These are phyloP conservation scores for Clarias macrocephalus DNA, from an alignment of 2,113 vertebrate species.

Conservation along the genomic window DNA sequence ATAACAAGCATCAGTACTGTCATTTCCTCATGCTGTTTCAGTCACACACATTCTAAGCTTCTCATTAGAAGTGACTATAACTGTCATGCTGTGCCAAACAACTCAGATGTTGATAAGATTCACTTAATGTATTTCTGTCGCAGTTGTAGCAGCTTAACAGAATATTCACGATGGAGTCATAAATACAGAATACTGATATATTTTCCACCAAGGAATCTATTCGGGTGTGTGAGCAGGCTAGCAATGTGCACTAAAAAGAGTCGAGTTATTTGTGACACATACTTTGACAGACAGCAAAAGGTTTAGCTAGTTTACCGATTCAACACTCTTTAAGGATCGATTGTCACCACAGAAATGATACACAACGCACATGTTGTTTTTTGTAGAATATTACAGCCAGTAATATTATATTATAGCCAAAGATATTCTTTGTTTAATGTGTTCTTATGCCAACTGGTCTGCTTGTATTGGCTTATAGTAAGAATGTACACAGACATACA, in stretches of 20 bases:
- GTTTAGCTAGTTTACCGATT: neutral
- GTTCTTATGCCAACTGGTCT: neutral
- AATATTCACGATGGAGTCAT: neutral
- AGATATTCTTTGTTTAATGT: neutral
- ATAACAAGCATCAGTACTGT: neutral
- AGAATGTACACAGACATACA: conserved; percentile 21
- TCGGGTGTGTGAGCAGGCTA: no score
- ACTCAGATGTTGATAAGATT: neutral
- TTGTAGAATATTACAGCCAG: neutral
- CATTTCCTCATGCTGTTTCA: neutral
- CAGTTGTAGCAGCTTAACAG: neutral
- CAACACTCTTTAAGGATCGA: neutral
- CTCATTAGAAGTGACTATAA: neutral
- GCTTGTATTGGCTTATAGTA: neutral
- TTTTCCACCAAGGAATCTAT: neutral
- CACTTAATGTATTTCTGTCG: neutral
- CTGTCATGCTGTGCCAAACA: neutral
- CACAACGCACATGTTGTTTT: no score
- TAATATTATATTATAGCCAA: no score
- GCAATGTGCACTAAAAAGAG: neutral
- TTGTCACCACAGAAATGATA: neutral
- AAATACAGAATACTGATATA: neutral
- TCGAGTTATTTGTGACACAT: neutral
- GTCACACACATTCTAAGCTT: neutral
- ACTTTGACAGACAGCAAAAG: neutral